These are phyloP conservation scores for Eolophus roseicapilla DNA, from an alignment of 2,113 vertebrate species.

Conservation along the genomic window DNA sequence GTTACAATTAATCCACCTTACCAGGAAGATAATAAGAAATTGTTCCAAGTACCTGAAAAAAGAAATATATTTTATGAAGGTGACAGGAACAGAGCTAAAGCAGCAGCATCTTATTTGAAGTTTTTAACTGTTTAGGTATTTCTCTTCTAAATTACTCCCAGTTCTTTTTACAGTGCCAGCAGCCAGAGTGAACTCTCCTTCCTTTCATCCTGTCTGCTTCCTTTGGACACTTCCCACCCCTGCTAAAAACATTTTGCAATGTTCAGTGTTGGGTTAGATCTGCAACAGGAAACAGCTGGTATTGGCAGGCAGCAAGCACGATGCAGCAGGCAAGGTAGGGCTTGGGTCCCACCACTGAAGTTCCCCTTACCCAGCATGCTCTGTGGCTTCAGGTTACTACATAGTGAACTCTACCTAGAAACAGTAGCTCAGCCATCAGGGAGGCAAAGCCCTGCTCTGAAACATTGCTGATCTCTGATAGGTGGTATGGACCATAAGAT, in stretches of 20 bases:
- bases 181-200: constrained; percentile 26
- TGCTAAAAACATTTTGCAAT: background rate
- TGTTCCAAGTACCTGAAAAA: constrained; percentile 57
- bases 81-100: constrained; percentile 57
- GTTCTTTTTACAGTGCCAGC: constrained; percentile 41
- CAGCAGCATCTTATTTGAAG: constrained; percentile 2
- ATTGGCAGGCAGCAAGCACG: background rate
- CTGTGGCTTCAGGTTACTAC: background rate
- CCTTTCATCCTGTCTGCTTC: constrained; percentile 63
- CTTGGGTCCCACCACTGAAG: background rate
- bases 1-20: background rate
- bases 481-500: background rate
- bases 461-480: background rate
- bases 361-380: background rate
- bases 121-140: constrained; percentile 37
- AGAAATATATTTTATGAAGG: constrained; percentile 13
- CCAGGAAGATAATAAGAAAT: constrained; percentile 52
- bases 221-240: constrained; percentile 33
- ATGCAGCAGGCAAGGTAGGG: background rate
- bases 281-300: constrained; percentile 34
- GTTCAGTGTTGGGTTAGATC: background rate
- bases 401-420: background rate
- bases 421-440: background rate
- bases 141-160: constrained; percentile 59
- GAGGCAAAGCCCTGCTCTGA: background rate